A percentile compares a stretch with the other conserved stretches of the same genome.
Evolutionary conservation across 2,888 invertebrate genomes (phyloP).

Genomic region (Laspeyria flexula): DNA sequence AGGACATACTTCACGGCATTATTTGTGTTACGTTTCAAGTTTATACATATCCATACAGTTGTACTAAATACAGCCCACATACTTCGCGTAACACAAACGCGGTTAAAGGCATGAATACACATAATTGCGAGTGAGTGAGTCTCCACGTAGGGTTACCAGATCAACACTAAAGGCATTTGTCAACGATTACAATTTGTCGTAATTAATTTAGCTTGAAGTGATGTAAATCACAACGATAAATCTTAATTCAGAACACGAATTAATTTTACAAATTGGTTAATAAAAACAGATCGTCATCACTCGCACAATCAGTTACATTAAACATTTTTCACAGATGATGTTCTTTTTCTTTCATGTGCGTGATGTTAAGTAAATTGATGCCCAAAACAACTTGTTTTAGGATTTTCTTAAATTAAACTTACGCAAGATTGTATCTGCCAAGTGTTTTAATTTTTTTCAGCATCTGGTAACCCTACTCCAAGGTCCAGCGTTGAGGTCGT

Average conservation of each 20-base stretch:
- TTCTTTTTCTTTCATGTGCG: too few relatives aligned
- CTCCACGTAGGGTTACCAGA: conserved; percentile 39
- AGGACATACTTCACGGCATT: conserved; percentile 40
- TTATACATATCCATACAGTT: conserved; percentile 41
- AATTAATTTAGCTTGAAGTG: neutral
- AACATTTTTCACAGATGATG: too few relatives aligned
- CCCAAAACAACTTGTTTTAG: too few relatives aligned
- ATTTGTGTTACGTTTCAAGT: conserved; percentile 44
- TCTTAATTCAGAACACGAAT: neutral
- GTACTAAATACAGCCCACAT: conserved; percentile 48
- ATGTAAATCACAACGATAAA: conserved; percentile 1
- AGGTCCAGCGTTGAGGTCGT: conserved; percentile 78
- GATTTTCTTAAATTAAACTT: neutral
- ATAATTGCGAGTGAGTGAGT: conserved; percentile 57
- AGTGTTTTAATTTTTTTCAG: conserved; percentile 19
- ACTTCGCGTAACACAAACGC: conserved; percentile 42
- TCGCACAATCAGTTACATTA: neutral
- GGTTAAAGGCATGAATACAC: conserved; percentile 55
- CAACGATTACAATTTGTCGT: conserved; percentile 3
- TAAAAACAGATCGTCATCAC: too few relatives aligned
- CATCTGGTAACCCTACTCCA: conserved; percentile 56
- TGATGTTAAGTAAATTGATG: too few relatives aligned
- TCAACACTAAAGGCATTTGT: conserved; percentile 26
- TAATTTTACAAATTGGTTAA: neutral
- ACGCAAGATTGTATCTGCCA: neutral